Evolutionary conservation across 1,140 invertebrate genomes (phyloP), one percentile per base, ranked within the genome.

Genomic region (Anastrepha ludens): DNA sequence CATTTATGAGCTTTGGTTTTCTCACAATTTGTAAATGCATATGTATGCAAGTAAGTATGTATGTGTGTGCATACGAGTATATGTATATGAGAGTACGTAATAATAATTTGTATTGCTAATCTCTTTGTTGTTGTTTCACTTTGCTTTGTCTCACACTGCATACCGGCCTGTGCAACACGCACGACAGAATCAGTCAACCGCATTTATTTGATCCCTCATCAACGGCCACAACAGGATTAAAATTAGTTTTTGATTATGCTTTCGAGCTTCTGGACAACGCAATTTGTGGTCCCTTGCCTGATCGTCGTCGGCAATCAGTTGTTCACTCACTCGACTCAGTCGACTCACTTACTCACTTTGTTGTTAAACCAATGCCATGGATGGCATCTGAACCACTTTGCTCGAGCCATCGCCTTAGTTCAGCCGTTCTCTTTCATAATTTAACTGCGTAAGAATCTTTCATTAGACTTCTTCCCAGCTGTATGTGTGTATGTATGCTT

Each of bases 191-290:
- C 85, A 86, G 85, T 86, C 85, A 86, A 62, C 39, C 85, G 59
- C 59, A 86, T 62, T 86, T 60, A 86, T 86, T 62, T 86, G 85
- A 86, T 86, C 85, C 85, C 85, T 86, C 88, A 88, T 81, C 86
- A 87, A 87, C 88, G 70, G 47, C 87, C 67, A 86, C 87, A 86
- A 86, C 85, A 91, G 91, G 91, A 92, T 92, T 92, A 92, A 92
- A 92, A 92, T 92, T 92, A 92, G 91, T 92, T 92, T 92, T 92
- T 92, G 91, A 92, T 92, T 92, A 92, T 92, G 91, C 91, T 91
- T 92, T 92, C 91, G 91, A 92, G 91, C 91, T 92, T 92, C 91
- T 92, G 91, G 91, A 92, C 91, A 92, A 92, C 91, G 91, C 91
- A 92, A 92, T 92, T 91, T 91, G 91, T 88, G 90, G 89, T 91